Base-by-base conservation (phyloP, 1,140 invertebrate genomes). In the Drosophila bifasciata region DNA sequence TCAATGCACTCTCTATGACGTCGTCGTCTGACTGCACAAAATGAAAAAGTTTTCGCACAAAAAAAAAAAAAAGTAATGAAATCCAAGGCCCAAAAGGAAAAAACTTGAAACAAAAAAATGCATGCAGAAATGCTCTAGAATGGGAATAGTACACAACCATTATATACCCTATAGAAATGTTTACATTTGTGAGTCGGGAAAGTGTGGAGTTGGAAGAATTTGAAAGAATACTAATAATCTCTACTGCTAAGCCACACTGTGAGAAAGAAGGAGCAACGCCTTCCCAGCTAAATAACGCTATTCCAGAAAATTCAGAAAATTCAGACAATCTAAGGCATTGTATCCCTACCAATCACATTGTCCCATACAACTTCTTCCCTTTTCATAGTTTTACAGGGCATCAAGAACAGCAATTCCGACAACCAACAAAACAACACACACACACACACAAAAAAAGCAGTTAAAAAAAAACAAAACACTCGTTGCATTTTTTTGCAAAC, bases 1-100 rank as follows among this genome's bases (percentile, higher is more conserved):
- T 86, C 81, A 86, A 88, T 86, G 81, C 81, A 86, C 81, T 86
- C 81, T 86, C 83, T 89, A 86, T 83, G 83, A 88, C 75, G 76
- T 56, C 67, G 75, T 73, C 83, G 83, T 88, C 78, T 86, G 83
- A 86, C 83, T 88, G 83, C 78, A 86, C 83, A 86, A 86, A 86
- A 86, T 88, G 81, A 86, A 88, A 86, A 86, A 86, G 78, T 88
- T 86, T 86, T 36, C 32, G 32, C 32, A 36, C 59, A 57, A 73
- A 88, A 78, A 81, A 85, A n/a, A n/a, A n/a, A n/a, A 79, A 75
- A 76, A 75, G 74, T 73, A 61, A 85, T 76, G 61, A 76, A 84
- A 84, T 73, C 80, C 80, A 64, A 85, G 68, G 73, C 77, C 81
- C 77, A 77, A 85, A 85, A 80, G 81, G 60, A 86, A 79, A 79